These are phyloP conservation scores for Ptychodera flava DNA, from an alignment of 35 echinoderm and acorn worm species.

Conservation along the genomic window DNA sequence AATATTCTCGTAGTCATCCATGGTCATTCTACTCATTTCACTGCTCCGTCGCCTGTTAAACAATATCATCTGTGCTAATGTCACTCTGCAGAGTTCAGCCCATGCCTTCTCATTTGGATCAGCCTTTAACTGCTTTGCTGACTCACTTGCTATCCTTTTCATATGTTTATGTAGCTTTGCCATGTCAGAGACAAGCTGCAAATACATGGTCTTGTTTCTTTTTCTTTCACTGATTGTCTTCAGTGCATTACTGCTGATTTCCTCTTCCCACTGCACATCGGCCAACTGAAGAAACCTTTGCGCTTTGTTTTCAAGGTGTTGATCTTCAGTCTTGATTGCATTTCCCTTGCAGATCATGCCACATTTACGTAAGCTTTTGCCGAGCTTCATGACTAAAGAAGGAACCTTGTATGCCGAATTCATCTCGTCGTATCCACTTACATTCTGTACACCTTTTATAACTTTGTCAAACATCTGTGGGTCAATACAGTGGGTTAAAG, in stretches of 20 bases:
- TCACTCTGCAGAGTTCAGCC: constrained; percentile 13
- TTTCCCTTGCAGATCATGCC: not conserved
- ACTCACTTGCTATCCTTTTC: not conserved
- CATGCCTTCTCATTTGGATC: constrained; percentile 8
- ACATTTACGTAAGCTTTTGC: constrained; percentile 2
- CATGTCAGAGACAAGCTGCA: constrained; percentile 20
- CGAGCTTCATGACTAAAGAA: constrained; percentile 18
- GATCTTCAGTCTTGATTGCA: not conserved
- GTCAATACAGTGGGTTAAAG: constrained; percentile 27
- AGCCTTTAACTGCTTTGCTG: not conserved
- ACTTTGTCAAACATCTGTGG: constrained; percentile 33
- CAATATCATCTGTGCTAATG: constrained; percentile 26
- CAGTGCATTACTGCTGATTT: constrained; percentile 7
- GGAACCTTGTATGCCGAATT: constrained; percentile 6
- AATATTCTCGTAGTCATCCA: constrained; percentile 37
- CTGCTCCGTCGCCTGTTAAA: constrained; percentile 42
- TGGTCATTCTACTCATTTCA: constrained; percentile 39
- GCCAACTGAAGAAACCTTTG: constrained; percentile 18
- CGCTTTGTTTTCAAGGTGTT: constrained; percentile 15
- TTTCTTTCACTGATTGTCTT: constrained; percentile 11
- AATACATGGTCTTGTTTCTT: constrained; percentile 6
- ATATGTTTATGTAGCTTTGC: constrained; percentile 8
- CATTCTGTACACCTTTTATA: too few relatives aligned
- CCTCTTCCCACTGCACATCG: constrained; percentile 9
- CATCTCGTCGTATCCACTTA: not conserved